Base-by-base conservation (phyloP, 2,888 invertebrate species). In the Theodoxus fluviatilis region DNA sequence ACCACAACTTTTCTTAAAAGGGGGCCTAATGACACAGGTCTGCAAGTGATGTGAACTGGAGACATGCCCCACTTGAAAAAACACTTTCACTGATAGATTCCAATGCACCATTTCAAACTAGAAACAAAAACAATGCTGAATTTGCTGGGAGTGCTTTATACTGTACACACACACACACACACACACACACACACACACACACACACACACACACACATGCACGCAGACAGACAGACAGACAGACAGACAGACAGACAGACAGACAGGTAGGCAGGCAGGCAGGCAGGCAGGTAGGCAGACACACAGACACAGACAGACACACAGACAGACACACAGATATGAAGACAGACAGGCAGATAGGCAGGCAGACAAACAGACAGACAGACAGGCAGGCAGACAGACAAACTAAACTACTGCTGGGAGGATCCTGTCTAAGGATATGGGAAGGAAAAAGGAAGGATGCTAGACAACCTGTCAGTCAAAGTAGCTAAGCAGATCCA, bases 301-400 rank as follows among this genome's bases (percentile, higher is more conserved):
- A 55, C 31, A 57, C 9, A 1, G 25, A 57, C 31, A 57, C 9
- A 1, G 25, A 57, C 31, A 57, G 25, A 57, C 57, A 57, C 57
- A 57, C 57, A 57, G 28, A 57, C 57, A 57, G 28, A 57, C 57
- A 57, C 57, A 57, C 57, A 57, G 28, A 57, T 7, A 57, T 25
- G 3, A 7, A 15, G 52, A n/a, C 6, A 52, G 25, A 52, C 6
- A 52, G 6, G 6, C 52, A 52, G 25, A 12, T 12, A 52, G 25
- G 52, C 6, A 6, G 33, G 31, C 57, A 12, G 12, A 33, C 35
- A 31, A 35, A 61, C 35, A 31, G 6, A 61, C 38, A 63, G 37
- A 61, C 37, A 61, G 18, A 31, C 31, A 31, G 2, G 40, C 64
- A 64, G 40, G 28, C 64, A 64, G 25, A 22, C 40, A 64, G 40